Base-by-base conservation (phyloP, 2,797 vertebrate species). In the Paramormyrops hopkinsi region DNA sequence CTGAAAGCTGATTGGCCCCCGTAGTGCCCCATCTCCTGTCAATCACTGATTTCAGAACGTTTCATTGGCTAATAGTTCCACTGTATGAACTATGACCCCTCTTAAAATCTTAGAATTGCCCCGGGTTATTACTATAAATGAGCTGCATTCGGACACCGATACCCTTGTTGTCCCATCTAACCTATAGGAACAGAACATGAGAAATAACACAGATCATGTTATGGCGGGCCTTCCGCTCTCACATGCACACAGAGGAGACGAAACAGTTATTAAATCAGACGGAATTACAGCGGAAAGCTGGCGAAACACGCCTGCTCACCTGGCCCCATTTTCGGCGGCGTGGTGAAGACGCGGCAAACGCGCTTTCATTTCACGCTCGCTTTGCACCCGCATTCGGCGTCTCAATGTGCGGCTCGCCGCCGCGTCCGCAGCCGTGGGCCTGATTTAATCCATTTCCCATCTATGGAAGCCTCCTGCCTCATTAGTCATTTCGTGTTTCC, bases 401-500 rank as follows among this genome's bases (percentile, higher is more conserved):
- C 89, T 62, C 85, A 82, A 88, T 87, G 86, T 62, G 29, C 89
- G 87, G 90, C 90, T 50, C 62, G 84, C 84, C 44, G 44, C 88
- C 87, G 59, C 54, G 83, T 89, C 91, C 48, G 29, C 62, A 76
- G 87, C 89, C 91, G 91, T n/a, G 73, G 89, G 90, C 65, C 65
- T 86, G 84, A 91, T 93, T 76, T 88, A 89, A 90, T 92, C 91
- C 92, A 92, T 91, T 93, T 88, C 50, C 84, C 89, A 89, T 89
- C 82, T 83, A 73, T 89, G 22, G 48, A 86, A 89, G 51, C 90
- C 91, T 89, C 88, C 88, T 89, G 90, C 89, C 91, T 94, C 89
- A 92, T 93, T 95, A 90, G 91, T 89, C 89, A 90, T 91, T 93
- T 92, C 87, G 88, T 90, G 89, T 89, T 92, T 79, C 17, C 91